Base-by-base conservation (phyloP, 2,797 vertebrate species). In the Pelobates cultripes region DNA sequence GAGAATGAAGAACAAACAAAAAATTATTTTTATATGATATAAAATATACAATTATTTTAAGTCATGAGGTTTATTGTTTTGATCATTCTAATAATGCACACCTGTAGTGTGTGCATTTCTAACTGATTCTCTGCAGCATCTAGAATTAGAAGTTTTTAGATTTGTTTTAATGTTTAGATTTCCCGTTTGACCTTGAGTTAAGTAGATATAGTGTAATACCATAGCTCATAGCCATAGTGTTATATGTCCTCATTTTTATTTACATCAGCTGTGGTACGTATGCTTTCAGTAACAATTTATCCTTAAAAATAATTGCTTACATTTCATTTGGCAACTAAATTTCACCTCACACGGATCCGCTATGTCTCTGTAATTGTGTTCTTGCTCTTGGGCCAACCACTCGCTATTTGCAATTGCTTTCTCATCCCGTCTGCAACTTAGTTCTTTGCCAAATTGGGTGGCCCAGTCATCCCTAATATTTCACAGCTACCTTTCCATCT, bases 381-480 rank as follows among this genome's bases (percentile, higher is more conserved):
- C 44, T 14, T 51, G 63, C 61, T 57, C 70, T 55, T 66, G 12
- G 66, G 60, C 4, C 28, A 75, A 75, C 55, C 60, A 47, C 53
- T 45, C 66, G 1, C 8, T 53, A 70, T 80, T 51, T 70, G 15
- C 68, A 81, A 71, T 61, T 64, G 79, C 55, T 81, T 69, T 81
- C 73, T 63, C 17, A 14, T 70, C 80, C 80, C 17, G 9, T 73
- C 40, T 28, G 43, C 57, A 51, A 73, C 67, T 28, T 28, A 4
- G 28, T 63, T 63, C 28, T 3, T 45, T 6, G 55, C 64, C 71
- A 64, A 14, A 79, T 75, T 84, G 82, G 77, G 82, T 84, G 82
- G 77, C 76, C 81, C n/a, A 51, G 76, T 74, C 77, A 74, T 83
- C 73, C 41, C 41, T 44, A 64, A 66, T 70, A 75, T 47, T n/a